These are phyloP conservation scores for Rattus rattus DNA, from an alignment of 2,113 vertebrate genomes.

Conservation along the genomic window DNA sequence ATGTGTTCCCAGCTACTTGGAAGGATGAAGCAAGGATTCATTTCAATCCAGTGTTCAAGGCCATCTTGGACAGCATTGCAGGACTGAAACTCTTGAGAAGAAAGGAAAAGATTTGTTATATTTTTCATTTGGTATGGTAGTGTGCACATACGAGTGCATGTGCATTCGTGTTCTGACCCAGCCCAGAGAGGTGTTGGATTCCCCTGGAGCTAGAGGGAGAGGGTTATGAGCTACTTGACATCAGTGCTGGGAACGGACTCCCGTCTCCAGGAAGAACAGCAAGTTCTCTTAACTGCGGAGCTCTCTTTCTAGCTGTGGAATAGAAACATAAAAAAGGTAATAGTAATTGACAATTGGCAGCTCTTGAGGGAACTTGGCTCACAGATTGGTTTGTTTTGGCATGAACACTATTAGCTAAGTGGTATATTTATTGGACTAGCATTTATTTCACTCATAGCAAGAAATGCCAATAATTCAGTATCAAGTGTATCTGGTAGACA, in stretches of 20 bases:
- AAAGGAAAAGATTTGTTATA: not conserved
- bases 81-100: not conserved
- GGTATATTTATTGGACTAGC: not conserved
- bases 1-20: too few species aligned
- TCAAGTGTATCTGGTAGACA: not conserved
- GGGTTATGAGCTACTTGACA: not conserved
- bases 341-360: not conserved
- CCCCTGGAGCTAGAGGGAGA: not conserved
- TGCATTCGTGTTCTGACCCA: not conserved
- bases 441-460: conserved; percentile 26
- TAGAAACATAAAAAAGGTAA: not conserved
- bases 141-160: too few species aligned
- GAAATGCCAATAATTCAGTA: not conserved
- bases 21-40: not conserved
- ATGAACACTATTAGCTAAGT: not conserved
- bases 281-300: not conserved
- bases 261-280: not conserved
- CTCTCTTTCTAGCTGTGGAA: not conserved
- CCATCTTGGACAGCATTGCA: not conserved
- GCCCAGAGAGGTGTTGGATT: not conserved
- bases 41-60: not conserved
- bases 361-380: not conserved
- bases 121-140: not conserved
- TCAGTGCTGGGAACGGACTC: not conserved
- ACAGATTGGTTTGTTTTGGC: not conserved